Conservation (phyloP, 2,797 vertebrate genomes). For the Loriculus beryllinus region DNA sequence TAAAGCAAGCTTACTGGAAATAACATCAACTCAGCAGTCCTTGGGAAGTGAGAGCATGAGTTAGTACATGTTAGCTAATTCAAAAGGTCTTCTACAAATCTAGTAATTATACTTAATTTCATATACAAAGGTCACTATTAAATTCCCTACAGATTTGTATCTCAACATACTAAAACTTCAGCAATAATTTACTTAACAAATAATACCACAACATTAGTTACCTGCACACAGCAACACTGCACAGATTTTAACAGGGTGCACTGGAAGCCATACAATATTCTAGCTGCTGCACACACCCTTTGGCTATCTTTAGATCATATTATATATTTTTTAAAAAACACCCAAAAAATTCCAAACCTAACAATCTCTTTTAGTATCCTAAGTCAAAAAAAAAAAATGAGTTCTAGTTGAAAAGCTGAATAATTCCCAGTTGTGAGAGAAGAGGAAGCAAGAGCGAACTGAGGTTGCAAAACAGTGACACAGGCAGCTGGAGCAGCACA, state of each 20-base stretch:
- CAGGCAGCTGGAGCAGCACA: neutral
- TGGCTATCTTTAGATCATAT: neutral
- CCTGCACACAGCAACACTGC: neutral
- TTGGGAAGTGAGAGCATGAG: neutral
- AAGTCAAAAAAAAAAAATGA: neutral
- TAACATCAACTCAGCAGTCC: neutral
- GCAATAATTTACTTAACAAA: neutral
- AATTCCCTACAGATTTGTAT: neutral
- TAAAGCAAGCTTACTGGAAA: neutral
- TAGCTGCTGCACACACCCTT: neutral
- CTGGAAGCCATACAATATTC: neutral
- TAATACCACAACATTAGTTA: neutral
- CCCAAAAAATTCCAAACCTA: neutral
- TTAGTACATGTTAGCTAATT: neutral
- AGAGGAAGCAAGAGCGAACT: neutral
- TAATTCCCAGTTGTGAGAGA: neutral
- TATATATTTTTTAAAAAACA: neutral
- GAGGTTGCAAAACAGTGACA: neutral
- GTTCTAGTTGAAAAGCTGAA: neutral
- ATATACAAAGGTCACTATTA: neutral
- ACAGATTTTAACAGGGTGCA: neutral
- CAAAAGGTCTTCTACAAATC: neutral
- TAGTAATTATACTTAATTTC: conserved; percentile 2
- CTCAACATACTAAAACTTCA: conserved; percentile 13
- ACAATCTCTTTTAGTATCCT: neutral